Evolutionary conservation across 2,888 invertebrate genomes (phyloP), one percentile per base, ranked within the genome.

Genomic region (Pyrgus malvae): DNA sequence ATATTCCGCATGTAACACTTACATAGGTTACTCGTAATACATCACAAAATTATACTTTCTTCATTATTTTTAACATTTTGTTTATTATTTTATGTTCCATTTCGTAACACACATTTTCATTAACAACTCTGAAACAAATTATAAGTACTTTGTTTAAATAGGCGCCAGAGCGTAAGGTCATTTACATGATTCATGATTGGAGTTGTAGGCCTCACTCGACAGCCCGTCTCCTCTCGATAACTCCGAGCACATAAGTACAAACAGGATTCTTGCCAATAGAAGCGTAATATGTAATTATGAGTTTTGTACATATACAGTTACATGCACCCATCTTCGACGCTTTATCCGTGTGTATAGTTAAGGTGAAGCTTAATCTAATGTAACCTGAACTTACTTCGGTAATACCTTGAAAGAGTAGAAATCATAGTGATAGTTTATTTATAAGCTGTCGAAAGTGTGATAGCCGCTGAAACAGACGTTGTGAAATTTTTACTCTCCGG

Each of bases 261-360:
- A 81, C 73, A 75, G 64, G 62, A 74, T 68, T 80, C 76, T 80
- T 78, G 80, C 80, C 80, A 77, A 69, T 66, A 25, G 62, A 76
- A 79, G 65, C 59, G 35, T 69, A 65, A 62, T 57, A 33, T n/a
- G n/a, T n/a, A n/a, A n/a, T n/a, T n/a, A n/a, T n/a, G n/a, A n/a
- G n/a, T n/a, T n/a, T n/a, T n/a, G n/a, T n/a, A 54, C 55, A 23
- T 51, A 12, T 44, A 25, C 25, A 19, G 33, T 49, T 45, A 49
- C 45, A 21, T 60, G 55, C 40, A 54, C 42, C 40, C 37, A 35
- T 35, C 21, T 25, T 38, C 12, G n/a, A 14, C 21, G 46, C 46
- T 50, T 50, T 45, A 46, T 35, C n/a, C n/a, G n/a, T n/a, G n/a
- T n/a, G n/a, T n/a, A n/a, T n/a, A n/a, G n/a, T n/a, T n/a, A n/a